phyloP scores from a whole-genome alignment of 2,797 vertebrate species.

The Halcyon badia region DNA sequence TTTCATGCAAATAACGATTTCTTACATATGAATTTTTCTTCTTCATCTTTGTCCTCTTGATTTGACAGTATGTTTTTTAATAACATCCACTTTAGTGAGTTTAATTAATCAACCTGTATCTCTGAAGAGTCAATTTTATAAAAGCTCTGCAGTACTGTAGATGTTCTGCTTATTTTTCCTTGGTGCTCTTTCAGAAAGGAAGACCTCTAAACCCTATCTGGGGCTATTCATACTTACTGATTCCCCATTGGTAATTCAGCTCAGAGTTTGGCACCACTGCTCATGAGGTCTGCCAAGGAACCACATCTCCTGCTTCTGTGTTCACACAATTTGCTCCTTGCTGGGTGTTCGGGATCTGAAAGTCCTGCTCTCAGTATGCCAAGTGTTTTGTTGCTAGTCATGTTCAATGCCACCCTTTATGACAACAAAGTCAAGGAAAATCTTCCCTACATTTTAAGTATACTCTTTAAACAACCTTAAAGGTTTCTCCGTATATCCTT shows the following conservation, averaged over 20 bases:
- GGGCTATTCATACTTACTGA: conserved; percentile 59
- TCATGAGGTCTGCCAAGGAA: conserved; percentile 65
- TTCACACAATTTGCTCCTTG: conserved; percentile 73
- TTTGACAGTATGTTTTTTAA: conserved; percentile 58
- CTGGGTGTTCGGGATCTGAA: conserved; percentile 61
- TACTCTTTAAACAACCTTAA: neutral
- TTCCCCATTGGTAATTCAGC: conserved; percentile 62
- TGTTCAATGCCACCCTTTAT: conserved; percentile 58
- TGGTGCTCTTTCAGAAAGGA: neutral
- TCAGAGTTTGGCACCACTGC: conserved; percentile 52
- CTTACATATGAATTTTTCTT: conserved; percentile 35
- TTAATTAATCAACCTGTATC: conserved; percentile 63
- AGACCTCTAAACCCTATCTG: conserved; percentile 62
- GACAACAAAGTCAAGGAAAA: conserved; percentile 59
- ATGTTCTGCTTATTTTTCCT: conserved; percentile 39
- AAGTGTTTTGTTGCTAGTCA: conserved; percentile 62
- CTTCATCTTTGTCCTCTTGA: conserved; percentile 31
- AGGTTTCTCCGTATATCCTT: neutral
- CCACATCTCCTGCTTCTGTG: conserved; percentile 62
- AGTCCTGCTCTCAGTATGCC: conserved; percentile 50
- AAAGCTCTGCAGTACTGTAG: conserved; percentile 14
- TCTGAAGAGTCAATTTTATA: conserved; percentile 44
- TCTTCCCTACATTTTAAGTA: conserved; percentile 35
- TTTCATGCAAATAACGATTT: conserved; percentile 58
- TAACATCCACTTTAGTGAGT: conserved; percentile 34